Evolutionary conservation across 2,113 vertebrate genomes (phyloP), one percentile per base, ranked within the genome.

Genomic region (Pithys albifrons): DNA sequence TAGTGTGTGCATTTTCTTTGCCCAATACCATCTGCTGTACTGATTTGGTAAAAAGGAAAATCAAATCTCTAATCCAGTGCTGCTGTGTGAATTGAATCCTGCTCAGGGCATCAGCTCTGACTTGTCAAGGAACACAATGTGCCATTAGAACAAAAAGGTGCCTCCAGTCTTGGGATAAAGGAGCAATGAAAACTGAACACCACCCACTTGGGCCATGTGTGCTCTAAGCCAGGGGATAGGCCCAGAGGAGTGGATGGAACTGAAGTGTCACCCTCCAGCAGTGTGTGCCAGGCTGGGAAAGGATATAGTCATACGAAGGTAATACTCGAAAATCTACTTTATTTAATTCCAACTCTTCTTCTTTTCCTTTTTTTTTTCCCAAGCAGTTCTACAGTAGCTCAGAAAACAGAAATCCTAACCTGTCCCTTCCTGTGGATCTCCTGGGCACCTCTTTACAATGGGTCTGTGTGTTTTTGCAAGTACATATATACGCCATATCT

Each of bases 21-120:
- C 72, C 57, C 82, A 77, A 33, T 72, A 11, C 91, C 95, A 96
- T 96, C 96, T 97, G 88, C 77, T 95, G 29, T 35, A 74, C 70
- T 37, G 77, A 92, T 91, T 92, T 75, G 73, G 83, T 74, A 66
- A 87, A 95, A 96, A 91, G 25, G 76, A 85, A 88, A 94, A 94
- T 77, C 66, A 89, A 75, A 88, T 89, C 74, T 92, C 70, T 94
- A 89, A 95, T 81, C 80, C 88, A 66, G 57, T 67, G 72, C 54
- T 78, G 52, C 66, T 45, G 43, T 91, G 93, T 92, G 92, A 95
- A 85, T 46, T 92, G 73, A 87, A 84, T 76, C 87, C 51, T 1
- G 2, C 85, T 94, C 88, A 88, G 91, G 81, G 87, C 61, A 85
- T 91, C 92, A 83, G 75, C 57, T 94, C 88, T 84, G 52, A 80